Conservation (phyloP, 2,797 vertebrate genomes). For the Xenentodon cancila region DNA sequence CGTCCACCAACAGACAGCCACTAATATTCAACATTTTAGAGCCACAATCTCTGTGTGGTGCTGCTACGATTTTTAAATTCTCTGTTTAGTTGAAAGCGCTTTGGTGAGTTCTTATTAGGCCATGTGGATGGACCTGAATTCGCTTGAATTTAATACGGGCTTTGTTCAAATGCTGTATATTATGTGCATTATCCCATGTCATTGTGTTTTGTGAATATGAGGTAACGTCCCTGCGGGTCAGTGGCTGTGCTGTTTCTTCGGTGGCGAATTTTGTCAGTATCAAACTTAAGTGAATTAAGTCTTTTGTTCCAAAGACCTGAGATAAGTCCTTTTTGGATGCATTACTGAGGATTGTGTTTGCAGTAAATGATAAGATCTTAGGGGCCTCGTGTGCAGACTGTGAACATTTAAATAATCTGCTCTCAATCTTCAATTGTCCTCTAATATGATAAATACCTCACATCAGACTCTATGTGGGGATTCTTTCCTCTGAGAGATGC, state of each 20-base stretch:
- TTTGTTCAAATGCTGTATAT: background rate
- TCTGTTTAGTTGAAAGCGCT: background rate
- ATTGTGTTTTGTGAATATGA: background rate
- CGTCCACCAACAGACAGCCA: background rate
- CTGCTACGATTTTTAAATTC: background rate
- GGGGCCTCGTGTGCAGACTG: slow-evolving; percentile 6
- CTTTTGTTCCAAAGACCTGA: slow-evolving; percentile 1
- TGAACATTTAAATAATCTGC: slow-evolving; percentile 14
- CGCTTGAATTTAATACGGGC: background rate
- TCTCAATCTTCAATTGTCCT: slow-evolving; percentile 26
- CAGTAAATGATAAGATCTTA: slow-evolving; percentile 6
- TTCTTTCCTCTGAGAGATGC: slow-evolving; percentile 31
- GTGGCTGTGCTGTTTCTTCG: background rate
- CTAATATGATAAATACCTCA: slow-evolving; percentile 47
- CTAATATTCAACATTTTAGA: background rate
- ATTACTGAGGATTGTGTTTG: slow-evolving; percentile 6
- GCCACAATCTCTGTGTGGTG: background rate
- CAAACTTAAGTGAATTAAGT: background rate
- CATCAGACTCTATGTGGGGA: slow-evolving; percentile 16
- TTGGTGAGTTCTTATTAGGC: no score
- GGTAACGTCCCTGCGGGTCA: background rate
- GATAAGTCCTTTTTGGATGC: background rate
- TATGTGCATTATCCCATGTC: background rate
- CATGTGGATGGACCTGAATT: no score
- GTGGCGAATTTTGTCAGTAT: background rate